phyloP scores from a whole-genome alignment of 2,113 vertebrate genomes.

The Dasypus novemcinctus region DNA sequence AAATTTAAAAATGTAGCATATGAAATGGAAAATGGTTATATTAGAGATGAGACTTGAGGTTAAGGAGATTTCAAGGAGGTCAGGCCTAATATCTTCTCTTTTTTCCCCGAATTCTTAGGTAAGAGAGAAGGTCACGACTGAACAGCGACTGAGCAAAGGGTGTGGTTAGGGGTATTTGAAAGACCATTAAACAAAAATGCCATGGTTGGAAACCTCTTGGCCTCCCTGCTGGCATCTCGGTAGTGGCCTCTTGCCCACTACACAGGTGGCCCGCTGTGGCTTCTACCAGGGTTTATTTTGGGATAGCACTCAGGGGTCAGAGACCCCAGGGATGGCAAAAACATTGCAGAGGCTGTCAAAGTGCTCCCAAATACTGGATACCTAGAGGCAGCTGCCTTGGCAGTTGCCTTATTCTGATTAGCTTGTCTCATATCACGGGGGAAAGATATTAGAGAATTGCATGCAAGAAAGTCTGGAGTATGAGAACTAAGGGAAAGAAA shows the following conservation, averaged over 20 bases:
- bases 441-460: background rate
- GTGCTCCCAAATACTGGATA: background rate
- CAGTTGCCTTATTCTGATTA: background rate
- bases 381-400: background rate
- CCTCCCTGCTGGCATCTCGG: background rate
- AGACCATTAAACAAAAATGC: background rate
- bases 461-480: background rate
- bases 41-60: background rate
- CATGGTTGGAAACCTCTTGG: too few relatives aligned
- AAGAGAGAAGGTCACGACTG: background rate
- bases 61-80: background rate
- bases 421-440: background rate
- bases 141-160: too few relatives aligned
- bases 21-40: background rate
- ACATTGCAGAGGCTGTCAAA: fast-evolving
- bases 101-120: background rate
- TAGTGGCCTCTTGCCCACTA: background rate
- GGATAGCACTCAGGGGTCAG: background rate
- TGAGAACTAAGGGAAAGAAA: background rate
- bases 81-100: background rate
- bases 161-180: background rate
- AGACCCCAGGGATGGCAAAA: background rate
- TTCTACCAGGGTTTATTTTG: background rate
- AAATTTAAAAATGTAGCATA: too few relatives aligned
- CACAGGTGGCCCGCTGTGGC: background rate